Base-by-base conservation (phyloP, 2,113 vertebrate species). In the Alethe diademata region DNA sequence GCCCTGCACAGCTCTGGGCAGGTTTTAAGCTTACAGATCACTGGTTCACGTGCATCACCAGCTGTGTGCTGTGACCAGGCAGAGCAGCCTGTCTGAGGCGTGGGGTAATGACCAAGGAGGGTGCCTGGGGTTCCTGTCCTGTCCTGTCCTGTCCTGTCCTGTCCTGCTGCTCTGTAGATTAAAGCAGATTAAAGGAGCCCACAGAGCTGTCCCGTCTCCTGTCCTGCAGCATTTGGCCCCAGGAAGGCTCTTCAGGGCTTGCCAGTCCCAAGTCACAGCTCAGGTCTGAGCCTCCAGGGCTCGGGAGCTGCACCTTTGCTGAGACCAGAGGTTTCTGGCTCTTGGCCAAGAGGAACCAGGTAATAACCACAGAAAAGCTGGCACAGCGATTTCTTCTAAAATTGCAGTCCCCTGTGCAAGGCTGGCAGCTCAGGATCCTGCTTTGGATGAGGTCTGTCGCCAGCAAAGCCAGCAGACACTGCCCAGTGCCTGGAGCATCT, bases 381-480 rank as follows among this genome's bases (percentile, higher is more conserved):
- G 72, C 2, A 4, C 40, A 51, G 64, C 5, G 2, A 35, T 80
- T 95, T 40, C 54, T 83, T 51, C 29, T 83, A 24, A 35, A 79
- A 72, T 31, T 66, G 51, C 67, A 70, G 50, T 54, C 33, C 45
- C 3, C 0, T 45, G 42, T 28, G 31, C 36, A 62, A 90, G 74
- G 57, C 57, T 80, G 66, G 19, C 31, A 70, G 17, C 50, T 86
- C 54, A 62, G 42, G 58, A 80, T 58, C 16, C 64, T 92, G 62
- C 36, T 67, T 36, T 26, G 65, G 48, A 28, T 45, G 53, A 64
- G 31, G 24, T 33, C 50, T 82, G 82, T 42, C 70, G 45, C 70
- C 1, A 2, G 15, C 38, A 90, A 42, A 66, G 9, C 19, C 47
- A 33, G 47, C 51, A 35, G 78, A 51, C 0, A 0, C 28, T 3